phyloP scores from a whole-genome alignment of 2,888 invertebrate genomes.

The Podotricha telesiphe region DNA sequence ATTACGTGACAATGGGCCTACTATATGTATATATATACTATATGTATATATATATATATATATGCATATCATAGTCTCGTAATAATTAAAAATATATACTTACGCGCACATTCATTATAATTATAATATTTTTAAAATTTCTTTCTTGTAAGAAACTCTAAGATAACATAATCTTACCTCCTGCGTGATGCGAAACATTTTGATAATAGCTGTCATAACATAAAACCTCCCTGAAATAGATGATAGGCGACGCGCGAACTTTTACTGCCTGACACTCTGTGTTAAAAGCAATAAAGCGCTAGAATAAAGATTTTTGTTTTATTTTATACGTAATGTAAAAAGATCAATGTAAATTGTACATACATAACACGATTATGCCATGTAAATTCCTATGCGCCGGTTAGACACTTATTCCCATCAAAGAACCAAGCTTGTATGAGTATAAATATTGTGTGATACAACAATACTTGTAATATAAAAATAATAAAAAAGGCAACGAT shows the following conservation, averaged over 20 bases:
- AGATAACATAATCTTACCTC: slow-evolving; percentile 18
- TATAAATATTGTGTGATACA: too few species aligned
- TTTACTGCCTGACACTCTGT: slow-evolving; percentile 23
- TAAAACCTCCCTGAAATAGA: slow-evolving; percentile 29
- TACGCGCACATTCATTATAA: too few species aligned
- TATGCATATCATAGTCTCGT: too few species aligned
- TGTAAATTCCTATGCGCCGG: too few species aligned
- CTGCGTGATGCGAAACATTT: slow-evolving; percentile 32
- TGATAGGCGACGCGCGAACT: slow-evolving; percentile 23
- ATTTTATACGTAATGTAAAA: not conserved
- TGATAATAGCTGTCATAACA: slow-evolving; percentile 32
- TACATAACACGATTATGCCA: not conserved
- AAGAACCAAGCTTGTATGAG: too few species aligned
- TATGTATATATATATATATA: too few species aligned
- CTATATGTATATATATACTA: too few species aligned
- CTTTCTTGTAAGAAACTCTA: slow-evolving; percentile 13
- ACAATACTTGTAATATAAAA: too few species aligned
- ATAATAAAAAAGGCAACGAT: too few species aligned
- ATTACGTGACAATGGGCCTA: too few species aligned
- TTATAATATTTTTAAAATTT: not conserved
- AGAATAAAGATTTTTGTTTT: not conserved
- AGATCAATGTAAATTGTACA: not conserved
- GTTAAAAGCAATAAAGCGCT: slow-evolving; percentile 16
- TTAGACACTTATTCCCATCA: too few species aligned
- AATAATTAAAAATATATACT: too few species aligned